phyloP scores from a whole-genome alignment of 2,797 vertebrate species.

The Hippoglossus hippoglossus region DNA sequence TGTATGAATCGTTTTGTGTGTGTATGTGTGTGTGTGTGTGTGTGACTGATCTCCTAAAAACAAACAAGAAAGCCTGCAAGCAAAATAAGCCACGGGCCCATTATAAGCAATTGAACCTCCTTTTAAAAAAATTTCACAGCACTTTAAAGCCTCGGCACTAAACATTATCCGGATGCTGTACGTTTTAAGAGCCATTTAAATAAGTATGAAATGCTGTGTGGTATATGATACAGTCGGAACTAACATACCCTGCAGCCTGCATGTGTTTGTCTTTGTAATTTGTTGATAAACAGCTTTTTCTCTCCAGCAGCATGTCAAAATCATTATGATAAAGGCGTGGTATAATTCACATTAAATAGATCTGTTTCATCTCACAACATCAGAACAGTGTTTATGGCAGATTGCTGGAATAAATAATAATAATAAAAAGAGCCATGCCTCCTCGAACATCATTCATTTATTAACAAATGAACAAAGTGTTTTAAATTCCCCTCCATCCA shows the following conservation, averaged over 20 bases:
- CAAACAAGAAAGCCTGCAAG: slow-evolving; percentile 72
- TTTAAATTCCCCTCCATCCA: slow-evolving; percentile 60
- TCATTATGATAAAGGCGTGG: slow-evolving; percentile 65
- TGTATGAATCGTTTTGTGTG: background rate
- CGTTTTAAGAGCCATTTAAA: slow-evolving; percentile 63
- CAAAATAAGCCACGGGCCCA: slow-evolving; percentile 54
- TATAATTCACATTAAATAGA: slow-evolving; percentile 69
- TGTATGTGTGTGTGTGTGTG: slow-evolving; percentile 46
- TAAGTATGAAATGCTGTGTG: slow-evolving; percentile 73
- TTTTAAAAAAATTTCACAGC: slow-evolving; percentile 76
- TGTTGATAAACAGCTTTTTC: slow-evolving; percentile 82
- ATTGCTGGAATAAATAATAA: slow-evolving; percentile 67
- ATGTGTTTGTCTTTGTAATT: slow-evolving; percentile 70
- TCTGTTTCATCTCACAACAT: slow-evolving; percentile 66
- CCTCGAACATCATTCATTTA: slow-evolving; percentile 63
- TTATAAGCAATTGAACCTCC: slow-evolving; percentile 59
- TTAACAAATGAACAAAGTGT: slow-evolving; percentile 71
- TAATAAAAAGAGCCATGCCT: slow-evolving; percentile 30
- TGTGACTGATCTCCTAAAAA: slow-evolving; percentile 59
- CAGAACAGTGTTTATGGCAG: slow-evolving; percentile 49
- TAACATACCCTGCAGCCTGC: slow-evolving; percentile 69
- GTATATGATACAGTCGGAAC: slow-evolving; percentile 64
- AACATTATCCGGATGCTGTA: slow-evolving; percentile 64
- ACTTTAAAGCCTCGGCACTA: slow-evolving; percentile 63
- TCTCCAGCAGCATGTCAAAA: slow-evolving; percentile 62